Evolutionary conservation across 1,140 invertebrate species (phyloP).

Genomic region (Glossosoma conforme): DNA sequence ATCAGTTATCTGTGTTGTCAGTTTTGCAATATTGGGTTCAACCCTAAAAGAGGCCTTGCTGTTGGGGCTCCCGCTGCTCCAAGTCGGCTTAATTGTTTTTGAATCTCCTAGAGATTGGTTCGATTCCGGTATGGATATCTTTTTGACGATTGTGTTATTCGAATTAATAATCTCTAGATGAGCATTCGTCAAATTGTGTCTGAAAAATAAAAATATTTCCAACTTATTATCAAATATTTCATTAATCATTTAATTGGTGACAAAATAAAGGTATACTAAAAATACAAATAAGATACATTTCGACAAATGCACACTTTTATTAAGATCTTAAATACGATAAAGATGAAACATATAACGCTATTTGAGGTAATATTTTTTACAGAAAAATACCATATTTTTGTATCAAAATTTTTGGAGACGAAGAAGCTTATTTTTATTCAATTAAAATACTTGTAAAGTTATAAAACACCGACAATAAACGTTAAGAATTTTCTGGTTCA

Average conservation of each 20-base stretch:
- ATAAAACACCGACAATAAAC: too few relatives aligned
- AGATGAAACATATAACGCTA: too few relatives aligned
- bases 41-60: background rate
- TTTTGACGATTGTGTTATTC: slow-evolving; percentile 43
- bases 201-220: slow-evolving; percentile 19
- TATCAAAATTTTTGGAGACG: too few relatives aligned
- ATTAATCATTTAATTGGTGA: background rate
- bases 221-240: background rate
- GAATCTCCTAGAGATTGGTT: slow-evolving; percentile 3
- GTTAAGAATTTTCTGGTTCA: too few relatives aligned
- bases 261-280: too few relatives aligned
- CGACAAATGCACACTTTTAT: too few relatives aligned
- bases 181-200: slow-evolving; percentile 42
- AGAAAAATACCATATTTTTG: too few relatives aligned
- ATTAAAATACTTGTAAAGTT: too few relatives aligned
- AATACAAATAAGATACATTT: too few relatives aligned
- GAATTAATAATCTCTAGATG: slow-evolving; percentile 45
- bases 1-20: slow-evolving; percentile 32
- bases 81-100: slow-evolving; percentile 2
- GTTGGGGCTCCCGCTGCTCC: background rate
- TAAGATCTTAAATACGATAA: too few relatives aligned
- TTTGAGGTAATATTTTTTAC: background rate
- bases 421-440: too few relatives aligned
- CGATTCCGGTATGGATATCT: slow-evolving; percentile 33
- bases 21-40: slow-evolving; percentile 1